Base-by-base conservation (phyloP, 2,888 invertebrate genomes). In the Caenorhabditis plicata region DNA sequence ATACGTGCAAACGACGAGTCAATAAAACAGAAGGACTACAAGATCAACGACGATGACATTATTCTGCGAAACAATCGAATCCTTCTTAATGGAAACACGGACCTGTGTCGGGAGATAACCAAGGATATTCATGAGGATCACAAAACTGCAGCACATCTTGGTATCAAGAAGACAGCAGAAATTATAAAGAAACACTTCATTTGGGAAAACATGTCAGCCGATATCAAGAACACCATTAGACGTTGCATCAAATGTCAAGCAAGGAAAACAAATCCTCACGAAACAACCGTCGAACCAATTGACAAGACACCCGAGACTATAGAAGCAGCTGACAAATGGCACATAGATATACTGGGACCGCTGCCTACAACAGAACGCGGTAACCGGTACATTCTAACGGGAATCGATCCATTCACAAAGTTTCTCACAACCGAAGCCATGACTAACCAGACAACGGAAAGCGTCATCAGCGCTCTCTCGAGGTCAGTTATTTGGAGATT, bases 311-410 rank as follows among this genome's bases (percentile, higher is more conserved):
- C 8, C 8, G 11, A 29, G 11, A 29, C 11, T 9, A 29, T 29
- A 29, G 29, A 29, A 29, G 29, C n/a, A n/a, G 9, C 11, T 29
- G 9, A 29, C 8, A 9, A 9, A 9, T 29, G 8, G 3, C 54
- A 63, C 26, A 39, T 47, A 11, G 63, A 66, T 35, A 27, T 55
- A 2, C 17, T 49, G 4, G 66, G 66, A 27, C 55, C 55, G 9
- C 31, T 66, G 0, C 60, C 55, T 8, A 13, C 26, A 13, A 57
- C 62, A 1, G 7, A 29, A 1, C 17, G 31, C 29, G 60, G 52
- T 20, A 48, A 64, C 20, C 13, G 25, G 20, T 54, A 44, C 22
- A 39, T 29, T 9, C 11, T 29, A 8, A 29, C 8, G n/a, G n/a
- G n/a, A n/a, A n/a, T n/a, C n/a, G n/a, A n/a, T n/a, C n/a, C n/a